Base-by-base conservation (phyloP, 1,140 invertebrate genomes). In the Carposina sasakii region DNA sequence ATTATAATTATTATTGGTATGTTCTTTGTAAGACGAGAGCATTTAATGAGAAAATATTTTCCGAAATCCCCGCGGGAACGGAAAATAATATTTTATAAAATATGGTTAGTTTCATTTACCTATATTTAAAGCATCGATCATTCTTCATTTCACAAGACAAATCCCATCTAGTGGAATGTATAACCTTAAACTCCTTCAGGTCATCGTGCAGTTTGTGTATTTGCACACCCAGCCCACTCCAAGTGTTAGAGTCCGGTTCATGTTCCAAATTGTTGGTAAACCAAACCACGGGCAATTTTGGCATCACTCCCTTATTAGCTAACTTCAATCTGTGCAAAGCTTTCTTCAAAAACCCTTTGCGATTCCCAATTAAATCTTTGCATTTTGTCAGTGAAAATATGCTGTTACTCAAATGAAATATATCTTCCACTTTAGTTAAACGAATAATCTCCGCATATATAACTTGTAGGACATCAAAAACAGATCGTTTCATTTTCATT, bases 91-190 rank as follows among this genome's bases (percentile, higher is more conserved):
- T n/a, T n/a, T n/a, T n/a, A n/a, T n/a, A n/a, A n/a, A n/a, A n/a
- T n/a, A n/a, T n/a, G n/a, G n/a, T n/a, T n/a, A n/a, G n/a, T n/a
- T n/a, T n/a, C n/a, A n/a, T n/a, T n/a, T 39, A 76, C 75, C 65
- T 67, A 60, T 91, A 92, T 88, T 88, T 64, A 87, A 89, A 26
- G 87, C 90, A 47, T 85, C 90, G 47, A 86, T 89, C 1, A 83
- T 86, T 87, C 12, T 87, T 89, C 57, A 89, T 90, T 0, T 91
- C 90, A 54, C 91, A 93, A 33, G 92, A 91, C 30, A 93, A 71
- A 63, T 92, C 91, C 90, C 90, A 92, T n/a, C 88, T 89, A 47
- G 91, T 90, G 1, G 91, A 90, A 67, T 92, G 90, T 13, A 93
- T 90, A 2, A 91, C 87, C n/a, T 87, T 85, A 61, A 89, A 92